phyloP scores from a whole-genome alignment of 2,113 vertebrate genomes.

The Melospiza melodia region DNA sequence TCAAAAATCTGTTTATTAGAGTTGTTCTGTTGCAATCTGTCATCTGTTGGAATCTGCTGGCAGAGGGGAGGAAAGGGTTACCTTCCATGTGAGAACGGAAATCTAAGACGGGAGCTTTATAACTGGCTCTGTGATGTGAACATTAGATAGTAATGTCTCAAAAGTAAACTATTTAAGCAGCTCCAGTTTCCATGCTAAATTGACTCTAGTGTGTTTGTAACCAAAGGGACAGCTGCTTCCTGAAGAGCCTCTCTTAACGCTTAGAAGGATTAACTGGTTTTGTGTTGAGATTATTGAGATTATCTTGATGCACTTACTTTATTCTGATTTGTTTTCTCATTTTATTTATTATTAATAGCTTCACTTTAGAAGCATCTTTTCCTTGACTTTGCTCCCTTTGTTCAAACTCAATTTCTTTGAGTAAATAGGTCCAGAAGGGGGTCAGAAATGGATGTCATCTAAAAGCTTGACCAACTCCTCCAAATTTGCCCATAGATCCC shows the following conservation, averaged over 20 bases:
- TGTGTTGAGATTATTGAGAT: neutral
- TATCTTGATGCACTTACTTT: neutral
- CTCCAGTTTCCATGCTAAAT: slow-evolving; percentile 31
- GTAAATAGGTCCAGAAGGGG: neutral
- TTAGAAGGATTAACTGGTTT: slow-evolving; percentile 4
- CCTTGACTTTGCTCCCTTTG: neutral
- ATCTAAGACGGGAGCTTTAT: slow-evolving; percentile 16
- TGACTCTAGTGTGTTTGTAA: slow-evolving; percentile 13
- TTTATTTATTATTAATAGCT: neutral
- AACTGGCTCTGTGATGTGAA: slow-evolving; percentile 19
- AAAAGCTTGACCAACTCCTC: neutral
- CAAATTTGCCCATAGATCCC: neutral
- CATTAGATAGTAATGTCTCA: slow-evolving; percentile 42
- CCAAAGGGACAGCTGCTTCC: slow-evolving; percentile 34
- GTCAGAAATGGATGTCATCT: neutral
- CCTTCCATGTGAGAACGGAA: neutral
- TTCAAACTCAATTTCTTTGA: neutral
- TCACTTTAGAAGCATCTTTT: neutral
- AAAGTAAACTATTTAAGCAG: slow-evolving; percentile 47
- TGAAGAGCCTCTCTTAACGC: neutral
- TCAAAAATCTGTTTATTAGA: neutral
- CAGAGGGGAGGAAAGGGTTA: slow-evolving; percentile 53
- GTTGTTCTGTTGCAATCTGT: neutral
- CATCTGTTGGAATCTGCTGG: neutral
- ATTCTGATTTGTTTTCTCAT: neutral